Evolutionary conservation across 1,140 invertebrate species (phyloP).

Genomic region (Rhyzopertha dominica): DNA sequence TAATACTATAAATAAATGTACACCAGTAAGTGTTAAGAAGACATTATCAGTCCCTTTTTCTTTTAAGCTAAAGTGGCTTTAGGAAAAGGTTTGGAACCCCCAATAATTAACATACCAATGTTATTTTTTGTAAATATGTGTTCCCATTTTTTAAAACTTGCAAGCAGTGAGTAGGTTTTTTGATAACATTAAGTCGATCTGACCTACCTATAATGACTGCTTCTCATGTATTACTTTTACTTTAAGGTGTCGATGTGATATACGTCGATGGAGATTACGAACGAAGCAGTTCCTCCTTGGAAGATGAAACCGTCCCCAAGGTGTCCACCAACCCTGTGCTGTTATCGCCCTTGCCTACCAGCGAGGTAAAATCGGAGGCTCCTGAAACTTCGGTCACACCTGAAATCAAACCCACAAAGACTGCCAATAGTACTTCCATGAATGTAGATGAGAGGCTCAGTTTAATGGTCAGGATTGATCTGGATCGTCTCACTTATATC

Average conservation of each 20-base stretch:
- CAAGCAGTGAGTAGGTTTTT: too few relatives aligned
- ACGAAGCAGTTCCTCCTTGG: constrained; percentile 39
- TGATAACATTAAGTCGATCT: too few relatives aligned
- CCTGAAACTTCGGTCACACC: constrained; percentile 7
- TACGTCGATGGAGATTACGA: constrained; percentile 41
- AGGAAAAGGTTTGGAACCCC: too few relatives aligned
- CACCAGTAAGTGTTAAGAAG: too few relatives aligned
- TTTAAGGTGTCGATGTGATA: constrained; percentile 42
- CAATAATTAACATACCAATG: too few relatives aligned
- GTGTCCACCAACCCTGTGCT: constrained; percentile 25
- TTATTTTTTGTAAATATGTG: too few relatives aligned
- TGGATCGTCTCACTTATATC: constrained; percentile 24
- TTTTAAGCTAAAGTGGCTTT: constrained; percentile 31
- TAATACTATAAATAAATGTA: too few relatives aligned
- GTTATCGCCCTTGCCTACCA: constrained; percentile 29
- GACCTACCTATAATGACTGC: too few relatives aligned
- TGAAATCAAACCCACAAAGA: constrained; percentile 27
- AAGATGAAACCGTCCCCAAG: constrained; percentile 38
- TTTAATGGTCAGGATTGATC: constrained; percentile 33
- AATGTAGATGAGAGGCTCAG: constrained; percentile 3
- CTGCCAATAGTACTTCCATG: constrained; percentile 10
- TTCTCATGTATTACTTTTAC: too few relatives aligned
- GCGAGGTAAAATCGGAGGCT: constrained; percentile 17
- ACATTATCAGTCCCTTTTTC: constrained; percentile 7
- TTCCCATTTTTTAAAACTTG: too few relatives aligned